Evolutionary conservation across 1,140 invertebrate species (phyloP).

Genomic region (Diabrotica undecimpunctata): DNA sequence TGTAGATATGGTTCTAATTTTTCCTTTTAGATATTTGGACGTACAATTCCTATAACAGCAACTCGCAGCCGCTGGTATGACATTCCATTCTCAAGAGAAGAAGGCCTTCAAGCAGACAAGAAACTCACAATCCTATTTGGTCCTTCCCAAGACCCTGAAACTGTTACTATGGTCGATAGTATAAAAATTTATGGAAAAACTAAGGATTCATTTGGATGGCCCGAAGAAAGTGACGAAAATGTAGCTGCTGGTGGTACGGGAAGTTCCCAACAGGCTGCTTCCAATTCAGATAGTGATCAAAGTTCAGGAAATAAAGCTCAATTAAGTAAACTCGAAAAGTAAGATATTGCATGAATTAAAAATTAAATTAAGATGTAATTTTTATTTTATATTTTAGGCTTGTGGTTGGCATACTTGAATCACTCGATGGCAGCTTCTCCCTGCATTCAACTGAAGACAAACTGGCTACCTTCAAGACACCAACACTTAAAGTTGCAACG

Average conservation of each 20-base stretch:
- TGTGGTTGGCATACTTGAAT: slow-evolving; percentile 69
- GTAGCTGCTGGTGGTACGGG: slow-evolving; percentile 35
- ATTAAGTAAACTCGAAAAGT: slow-evolving; percentile 18
- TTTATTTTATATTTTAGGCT: slow-evolving; percentile 50
- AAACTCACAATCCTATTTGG: slow-evolving; percentile 87
- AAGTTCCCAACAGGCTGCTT: slow-evolving; percentile 6
- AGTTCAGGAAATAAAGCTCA: slow-evolving; percentile 5
- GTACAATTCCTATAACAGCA: slow-evolving; percentile 72
- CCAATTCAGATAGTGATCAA: slow-evolving; percentile 18
- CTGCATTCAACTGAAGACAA: slow-evolving; percentile 46
- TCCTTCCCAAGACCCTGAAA: slow-evolving; percentile 60
- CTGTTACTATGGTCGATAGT: slow-evolving; percentile 43
- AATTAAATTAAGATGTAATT: slow-evolving; percentile 43
- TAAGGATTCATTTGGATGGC: slow-evolving; percentile 95
- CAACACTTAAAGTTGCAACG: slow-evolving; percentile 71
- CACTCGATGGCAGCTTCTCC: slow-evolving; percentile 67
- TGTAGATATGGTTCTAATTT: neutral
- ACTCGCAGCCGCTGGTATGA: slow-evolving; percentile 90
- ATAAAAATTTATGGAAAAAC: slow-evolving; percentile 80
- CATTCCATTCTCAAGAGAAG: slow-evolving; percentile 89
- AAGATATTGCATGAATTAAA: slow-evolving; percentile 37
- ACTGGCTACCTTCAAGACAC: slow-evolving; percentile 51
- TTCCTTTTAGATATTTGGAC: slow-evolving; percentile 63
- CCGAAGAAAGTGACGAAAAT: slow-evolving; percentile 87
- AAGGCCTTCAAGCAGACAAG: slow-evolving; percentile 90